Evolutionary conservation across 2,888 invertebrate species (phyloP), one percentile per base, ranked within the genome.

Genomic region (Augochlorella aurata): DNA sequence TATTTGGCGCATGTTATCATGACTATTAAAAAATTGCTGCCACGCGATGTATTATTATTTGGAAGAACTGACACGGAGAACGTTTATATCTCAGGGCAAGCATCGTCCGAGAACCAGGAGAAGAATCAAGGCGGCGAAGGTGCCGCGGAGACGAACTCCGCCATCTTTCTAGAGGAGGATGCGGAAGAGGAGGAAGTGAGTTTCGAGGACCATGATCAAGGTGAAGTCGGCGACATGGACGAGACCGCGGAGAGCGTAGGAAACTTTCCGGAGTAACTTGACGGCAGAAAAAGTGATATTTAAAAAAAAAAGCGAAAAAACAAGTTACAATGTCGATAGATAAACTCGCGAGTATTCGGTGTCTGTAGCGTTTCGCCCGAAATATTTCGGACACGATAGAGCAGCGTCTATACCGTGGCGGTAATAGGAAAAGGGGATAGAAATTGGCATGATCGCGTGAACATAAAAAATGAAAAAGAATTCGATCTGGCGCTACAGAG

Each of bases 81-180:
- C 14, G 12, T 14, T 12, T 24, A 54, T 0, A 5, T 54, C 21
- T 14, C 29, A 90, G 89, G 89, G 1, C 90, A 91, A 81, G 88
- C 87, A 1, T 89, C 85, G 0, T 83, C 86, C 16, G 88, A 85
- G 44, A 87, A 70, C 65, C 85, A 79, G 7, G 82, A 85, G 7
- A 91, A 90, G 68, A 86, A 86, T 66, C 85, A 86, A 21, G 74
- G 80, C 4, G 87, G 85, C 0, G 90, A 90, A 66, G 89, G 86
- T 3, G 79, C 80, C 0, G 63, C 47, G 9, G 88, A 81, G 24
- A 74, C 77, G 65, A 82, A 83, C 21, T 69, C 71, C 0, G 74
- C 74, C 38, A 78, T 84, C 45, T 75, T 82, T 38, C 45, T 69
- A 8, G 79, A 85, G 14, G 87, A 85, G 5, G 81, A 63, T 0